These are phyloP conservation scores for Stigmatopora argus DNA, from an alignment of 2,113 vertebrate species.

Conservation along the genomic window DNA sequence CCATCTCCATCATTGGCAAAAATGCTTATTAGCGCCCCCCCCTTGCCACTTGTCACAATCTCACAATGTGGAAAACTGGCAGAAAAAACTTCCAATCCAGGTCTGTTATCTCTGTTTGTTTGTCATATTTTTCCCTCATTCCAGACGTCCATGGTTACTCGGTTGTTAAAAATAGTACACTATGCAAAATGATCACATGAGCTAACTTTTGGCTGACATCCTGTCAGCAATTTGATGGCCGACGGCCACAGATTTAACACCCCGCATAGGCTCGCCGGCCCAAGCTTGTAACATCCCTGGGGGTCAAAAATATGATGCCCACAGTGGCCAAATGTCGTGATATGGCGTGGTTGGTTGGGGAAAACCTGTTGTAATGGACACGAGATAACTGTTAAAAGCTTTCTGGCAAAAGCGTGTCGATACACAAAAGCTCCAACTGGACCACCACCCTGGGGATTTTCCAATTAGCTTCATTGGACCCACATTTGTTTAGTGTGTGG, in stretches of 20 bases:
- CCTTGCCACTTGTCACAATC: neutral
- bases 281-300: constrained; percentile 12
- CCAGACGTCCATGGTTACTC: neutral
- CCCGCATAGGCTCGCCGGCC: neutral
- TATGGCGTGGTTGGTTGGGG: constrained; percentile 15
- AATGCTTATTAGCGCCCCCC: too few species aligned
- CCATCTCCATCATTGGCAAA: too few species aligned
- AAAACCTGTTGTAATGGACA: constrained; percentile 19
- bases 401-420: constrained; percentile 14
- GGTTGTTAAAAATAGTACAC: constrained; percentile 1
- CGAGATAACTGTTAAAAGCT: constrained; percentile 25
- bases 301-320: constrained; percentile 9
- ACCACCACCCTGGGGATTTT: constrained; percentile 30
- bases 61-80: neutral
- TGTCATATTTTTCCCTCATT: neutral
- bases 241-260: neutral
- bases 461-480: constrained; percentile 38
- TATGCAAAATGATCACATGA: neutral
- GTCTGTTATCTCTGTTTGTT: neutral
- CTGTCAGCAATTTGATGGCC: constrained; percentile 1
- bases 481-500: constrained; percentile 37
- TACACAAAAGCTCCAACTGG: constrained; percentile 13
- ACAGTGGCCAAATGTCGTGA: constrained; percentile 2
- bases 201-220: neutral
- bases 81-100: neutral